Percentiles rank a stretch among this genome's conserved stretches.
Evolutionary conservation across 2,113 vertebrate species (phyloP).

Genomic region (Crypturellus undulatus): DNA sequence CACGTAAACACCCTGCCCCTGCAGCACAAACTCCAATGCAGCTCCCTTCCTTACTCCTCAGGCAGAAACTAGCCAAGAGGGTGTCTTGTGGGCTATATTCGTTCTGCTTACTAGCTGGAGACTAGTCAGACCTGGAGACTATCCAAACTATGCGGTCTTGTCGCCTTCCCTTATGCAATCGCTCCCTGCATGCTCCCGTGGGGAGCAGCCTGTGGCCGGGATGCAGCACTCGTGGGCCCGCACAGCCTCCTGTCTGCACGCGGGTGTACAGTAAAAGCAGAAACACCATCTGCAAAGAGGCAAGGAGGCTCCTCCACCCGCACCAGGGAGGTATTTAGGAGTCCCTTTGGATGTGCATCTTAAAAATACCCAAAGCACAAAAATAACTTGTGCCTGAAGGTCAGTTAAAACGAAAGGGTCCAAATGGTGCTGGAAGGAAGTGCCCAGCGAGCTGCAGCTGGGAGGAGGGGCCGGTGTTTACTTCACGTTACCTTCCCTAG

Average conservation of each 20-base stretch:
- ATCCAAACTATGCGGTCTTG: background rate
- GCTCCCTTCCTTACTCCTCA: background rate
- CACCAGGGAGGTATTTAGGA: constrained; percentile 56
- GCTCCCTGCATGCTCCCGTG: background rate
- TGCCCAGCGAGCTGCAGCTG: background rate
- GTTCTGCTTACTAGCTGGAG: constrained; percentile 27
- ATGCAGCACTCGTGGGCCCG: background rate
- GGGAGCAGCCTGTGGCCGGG: background rate
- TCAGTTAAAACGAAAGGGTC: constrained; percentile 36
- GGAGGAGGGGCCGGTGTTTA: constrained; percentile 1
- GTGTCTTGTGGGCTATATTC: background rate
- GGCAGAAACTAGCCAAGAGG: constrained; percentile 5
- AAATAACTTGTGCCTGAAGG: constrained; percentile 57
- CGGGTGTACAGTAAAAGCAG: background rate
- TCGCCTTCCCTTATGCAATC: constrained; percentile 18
- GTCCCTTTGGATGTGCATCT: constrained; percentile 42
- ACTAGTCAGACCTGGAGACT: constrained; percentile 32
- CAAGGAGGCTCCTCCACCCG: constrained; percentile 16
- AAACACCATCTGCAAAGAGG: background rate
- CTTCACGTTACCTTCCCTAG: background rate
- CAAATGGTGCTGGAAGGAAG: constrained; percentile 8
- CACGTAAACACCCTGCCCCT: background rate
- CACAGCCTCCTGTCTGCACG: background rate
- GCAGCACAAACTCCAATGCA: background rate
- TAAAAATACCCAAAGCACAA: constrained; percentile 56